Evolutionary conservation across 2,888 invertebrate species (phyloP), one percentile per base, ranked within the genome.

Genomic region (Diaphora mendica): DNA sequence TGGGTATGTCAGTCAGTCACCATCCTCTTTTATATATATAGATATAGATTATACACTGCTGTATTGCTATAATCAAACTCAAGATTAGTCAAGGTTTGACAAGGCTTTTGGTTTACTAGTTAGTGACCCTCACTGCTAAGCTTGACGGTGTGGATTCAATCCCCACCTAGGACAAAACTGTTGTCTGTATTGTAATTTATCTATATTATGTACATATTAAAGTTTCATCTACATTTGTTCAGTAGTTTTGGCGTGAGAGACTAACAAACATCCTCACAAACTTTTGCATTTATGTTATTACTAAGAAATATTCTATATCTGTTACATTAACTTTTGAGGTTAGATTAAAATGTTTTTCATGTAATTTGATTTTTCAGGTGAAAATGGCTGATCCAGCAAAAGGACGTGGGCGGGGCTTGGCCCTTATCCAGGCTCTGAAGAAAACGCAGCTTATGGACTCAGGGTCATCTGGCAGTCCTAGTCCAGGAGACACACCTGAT

Each of bases 401-500:
- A 78, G 94, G 95, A 59, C 91, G 94, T 55, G 95, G 95, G 15
- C 89, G 95, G 73, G 95, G 95, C 80, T 77, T 93, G 70, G 92
- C 92, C 70, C 85, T 94, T 74, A 87, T 95, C 17, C 89, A 93
- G 82, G 91, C 92, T 59, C 79, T 94, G 44, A 90, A 91, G 78
- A 93, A 91, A 78, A 82, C 91, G 0, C 92, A 93, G 68, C 85
- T 85, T 77, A 83, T 83, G 79, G 89, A 88, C 4, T 86, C 90
- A 4, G 83, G 87, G 15, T 82, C 88, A 30, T 81, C 91, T 15
- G 86, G 88, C 35, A 88, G 89, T 8, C 73, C 86, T 0, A 84
- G 90, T 59, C 87, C 92, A 11, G 89, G 85, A 0, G 62, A 81
- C 2, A 88, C 91, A 8, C 92, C 93, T 23, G 67, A 64, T 30